Base-by-base conservation (phyloP, 2,797 vertebrate species). In the Crypturellus tataupa region DNA sequence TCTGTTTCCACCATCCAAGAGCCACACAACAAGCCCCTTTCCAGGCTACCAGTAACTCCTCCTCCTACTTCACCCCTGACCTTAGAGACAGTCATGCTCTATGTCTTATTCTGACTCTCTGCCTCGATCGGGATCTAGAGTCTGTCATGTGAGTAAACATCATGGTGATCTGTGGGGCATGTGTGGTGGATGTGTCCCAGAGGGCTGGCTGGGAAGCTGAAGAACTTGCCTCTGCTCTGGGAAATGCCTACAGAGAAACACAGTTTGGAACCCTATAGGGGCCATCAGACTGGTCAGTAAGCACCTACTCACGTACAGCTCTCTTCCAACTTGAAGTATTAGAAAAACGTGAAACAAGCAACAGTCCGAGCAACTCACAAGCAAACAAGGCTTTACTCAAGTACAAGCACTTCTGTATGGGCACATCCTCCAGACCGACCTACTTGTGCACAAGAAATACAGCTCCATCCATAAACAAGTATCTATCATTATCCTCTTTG, bases 31-130 rank as follows among this genome's bases (percentile, higher is more conserved):
- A 72, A 7, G 12, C 1, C 25, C 25, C 51, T 69, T 49, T 37
- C 19, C 39, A 35, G 13, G 14, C 25, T 44, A 39, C 39, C 85
- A 67, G 42, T 2, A 0, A 65, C 29, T 77, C 65, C 44, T 46
- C 69, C 29, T 88, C 81, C 70, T 59, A 73, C 33, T 73, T 63
- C 46, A 77, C 15, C 62, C 19, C 12, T 89, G 46, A 47, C 56
- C 51, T n/a, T 29, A 12, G 37, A 81, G 18, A 46, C 3, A 5
- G 21, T 71, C 13, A 47, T 49, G 27, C 14, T 69, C 55, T 79
- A 37, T 62, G 49, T 7, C 2, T 7, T 69, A 37, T 2, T 10
- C 9, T 0, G 0, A 3, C 35, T 37, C 51, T 40, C 2, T 3
- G 33, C 40, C 84, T 55, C 8, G 44, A 79, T 53, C 27, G 63